Conservation (phyloP, 2,113 vertebrate species). For the Acanthisitta chloris region DNA sequence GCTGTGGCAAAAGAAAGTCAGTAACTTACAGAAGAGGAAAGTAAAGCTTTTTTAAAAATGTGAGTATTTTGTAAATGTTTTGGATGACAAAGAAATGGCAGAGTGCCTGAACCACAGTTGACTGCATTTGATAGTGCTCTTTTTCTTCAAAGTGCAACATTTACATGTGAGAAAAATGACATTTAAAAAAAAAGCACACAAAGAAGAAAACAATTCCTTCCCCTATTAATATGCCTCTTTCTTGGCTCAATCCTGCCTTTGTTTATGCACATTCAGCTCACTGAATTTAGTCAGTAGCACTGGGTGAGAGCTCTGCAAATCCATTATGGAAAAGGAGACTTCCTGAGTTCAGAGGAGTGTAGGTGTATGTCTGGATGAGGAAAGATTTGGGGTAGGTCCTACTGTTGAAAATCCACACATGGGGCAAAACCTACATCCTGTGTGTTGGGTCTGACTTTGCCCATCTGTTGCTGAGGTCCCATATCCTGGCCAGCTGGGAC, state of each 20-base stretch:
- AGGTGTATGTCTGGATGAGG: neutral
- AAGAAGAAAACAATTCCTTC: neutral
- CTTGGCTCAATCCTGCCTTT: neutral
- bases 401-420: neutral
- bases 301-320: neutral
- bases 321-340: neutral
- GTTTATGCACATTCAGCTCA: neutral
- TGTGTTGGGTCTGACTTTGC: neutral
- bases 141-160: neutral
- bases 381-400: neutral
- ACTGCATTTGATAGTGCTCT: neutral
- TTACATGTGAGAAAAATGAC: neutral
- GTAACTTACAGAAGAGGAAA: neutral
- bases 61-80: neutral
- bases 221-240: neutral
- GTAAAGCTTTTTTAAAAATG: neutral
- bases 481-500: fast-evolving
- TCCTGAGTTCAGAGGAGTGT: neutral
- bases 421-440: neutral
- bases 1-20: neutral
- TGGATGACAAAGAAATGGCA: neutral
- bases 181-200: neutral
- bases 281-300: neutral
- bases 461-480: neutral
- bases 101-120: neutral